phyloP scores from a whole-genome alignment of 2,888 invertebrate species.

The Drosophila diplacantha region DNA sequence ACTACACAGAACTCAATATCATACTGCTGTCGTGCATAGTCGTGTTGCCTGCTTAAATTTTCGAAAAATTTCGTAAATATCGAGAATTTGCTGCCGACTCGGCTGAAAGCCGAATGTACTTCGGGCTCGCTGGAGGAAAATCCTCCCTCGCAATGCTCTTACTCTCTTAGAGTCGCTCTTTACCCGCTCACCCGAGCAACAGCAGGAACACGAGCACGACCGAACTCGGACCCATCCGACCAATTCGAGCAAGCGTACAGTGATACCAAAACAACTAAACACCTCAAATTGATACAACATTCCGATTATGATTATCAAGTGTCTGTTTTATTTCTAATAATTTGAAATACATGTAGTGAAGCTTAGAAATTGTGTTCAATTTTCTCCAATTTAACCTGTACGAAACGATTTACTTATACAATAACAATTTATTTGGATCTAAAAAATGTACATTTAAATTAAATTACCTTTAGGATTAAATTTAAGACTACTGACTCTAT shows the following conservation, averaged over 20 bases:
- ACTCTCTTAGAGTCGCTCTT: slow-evolving; percentile 16
- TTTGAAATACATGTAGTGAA: too few relatives aligned
- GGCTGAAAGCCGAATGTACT: slow-evolving; percentile 47
- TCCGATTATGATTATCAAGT: neutral
- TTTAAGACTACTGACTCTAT: neutral
- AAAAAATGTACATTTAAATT: too few relatives aligned
- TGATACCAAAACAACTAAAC: neutral
- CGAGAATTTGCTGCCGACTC: slow-evolving; percentile 11
- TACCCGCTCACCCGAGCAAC: slow-evolving; percentile 27
- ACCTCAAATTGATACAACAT: neutral
- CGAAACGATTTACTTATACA: too few relatives aligned
- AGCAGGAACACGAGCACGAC: slow-evolving; percentile 23
- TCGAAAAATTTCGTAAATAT: slow-evolving; percentile 18
- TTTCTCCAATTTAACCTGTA: too few relatives aligned
- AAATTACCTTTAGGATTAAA: too few relatives aligned
- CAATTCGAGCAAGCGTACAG: slow-evolving; percentile 58
- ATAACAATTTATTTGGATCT: too few relatives aligned
- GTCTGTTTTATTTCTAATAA: too few relatives aligned
- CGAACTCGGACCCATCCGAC: slow-evolving; percentile 64
- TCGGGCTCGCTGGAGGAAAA: slow-evolving; percentile 22
- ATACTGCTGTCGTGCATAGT: slow-evolving; percentile 53
- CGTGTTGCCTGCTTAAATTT: slow-evolving; percentile 14
- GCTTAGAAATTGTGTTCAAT: too few relatives aligned
- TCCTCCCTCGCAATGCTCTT: slow-evolving; percentile 16
- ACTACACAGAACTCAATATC: slow-evolving; percentile 79